Conservation (phyloP, 2,888 invertebrate species). For the Plagiodera versicolora region DNA sequence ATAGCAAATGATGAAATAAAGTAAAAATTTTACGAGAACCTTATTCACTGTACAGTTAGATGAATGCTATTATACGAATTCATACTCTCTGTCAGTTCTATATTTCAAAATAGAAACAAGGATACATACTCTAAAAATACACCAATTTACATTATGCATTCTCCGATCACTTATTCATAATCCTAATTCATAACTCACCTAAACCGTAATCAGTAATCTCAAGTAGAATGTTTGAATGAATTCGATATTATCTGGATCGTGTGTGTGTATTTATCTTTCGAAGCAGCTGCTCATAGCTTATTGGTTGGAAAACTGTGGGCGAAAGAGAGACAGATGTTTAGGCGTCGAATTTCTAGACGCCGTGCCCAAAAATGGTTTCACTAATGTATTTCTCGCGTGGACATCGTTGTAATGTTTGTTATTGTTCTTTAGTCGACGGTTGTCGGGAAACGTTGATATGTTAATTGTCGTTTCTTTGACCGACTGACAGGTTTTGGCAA, state of each 20-base stretch:
- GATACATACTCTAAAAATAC: neutral
- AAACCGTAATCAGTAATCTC: neutral
- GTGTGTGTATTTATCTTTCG: conserved; percentile 12
- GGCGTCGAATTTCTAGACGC: conserved; percentile 63
- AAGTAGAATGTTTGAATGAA: conserved; percentile 14
- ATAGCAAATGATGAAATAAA: neutral
- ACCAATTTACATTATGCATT: neutral
- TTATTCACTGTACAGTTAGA: neutral
- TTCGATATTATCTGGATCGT: conserved; percentile 27
- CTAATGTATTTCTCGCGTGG: conserved; percentile 36
- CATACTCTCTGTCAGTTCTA: neutral
- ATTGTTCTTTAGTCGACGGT: conserved; percentile 12
- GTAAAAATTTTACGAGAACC: neutral
- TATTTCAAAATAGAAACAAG: neutral
- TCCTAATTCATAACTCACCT: neutral
- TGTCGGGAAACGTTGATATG: conserved; percentile 1
- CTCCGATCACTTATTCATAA: neutral
- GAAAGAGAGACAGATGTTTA: conserved; percentile 43
- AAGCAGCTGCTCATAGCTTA: conserved; percentile 37
- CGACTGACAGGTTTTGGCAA: neutral
- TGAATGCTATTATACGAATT: neutral
- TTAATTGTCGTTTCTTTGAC: neutral
- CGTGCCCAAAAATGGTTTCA: conserved; percentile 73
- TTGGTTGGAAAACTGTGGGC: conserved; percentile 16
- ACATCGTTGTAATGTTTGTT: conserved; percentile 33